Base-by-base conservation (phyloP, 1,140 invertebrate genomes). In the Ips nitidus region DNA sequence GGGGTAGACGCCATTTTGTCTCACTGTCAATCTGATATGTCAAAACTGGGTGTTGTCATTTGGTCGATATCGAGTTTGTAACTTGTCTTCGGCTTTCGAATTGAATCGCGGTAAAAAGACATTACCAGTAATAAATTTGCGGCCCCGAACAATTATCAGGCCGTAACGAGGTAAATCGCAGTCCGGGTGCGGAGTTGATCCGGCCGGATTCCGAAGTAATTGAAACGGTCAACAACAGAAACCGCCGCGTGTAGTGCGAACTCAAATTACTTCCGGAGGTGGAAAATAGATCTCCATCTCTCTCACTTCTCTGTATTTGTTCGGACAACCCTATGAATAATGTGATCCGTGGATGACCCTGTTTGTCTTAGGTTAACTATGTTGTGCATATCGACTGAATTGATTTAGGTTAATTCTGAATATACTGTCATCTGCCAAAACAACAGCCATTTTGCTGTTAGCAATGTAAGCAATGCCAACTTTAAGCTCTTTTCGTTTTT, bases 161-260 rank as follows among this genome's bases (percentile, higher is more conserved):
- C 53, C 53, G 57, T 66, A 66, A 66, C 65, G 65, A 66, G 65
- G 65, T 66, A 66, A 66, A 66, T 66, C 53, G 41, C 41, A 57
- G 45, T 66, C 65, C 65, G 65, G 65, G 55, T n/a, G 41, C 56
- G 8, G 65, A 58, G 43, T 52, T 66, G 38, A 59, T 58, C 56
- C 52, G 65, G 3, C 56, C 38, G 56, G 47, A 66, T 58, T 39
- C 65, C 65, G 42, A 41, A 59, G 55, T 66, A 66, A 66, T 66
- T 38, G 65, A 66, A 66, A 66, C 65, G 65, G 65, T 66, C 65
- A 66, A 66, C 65, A 66, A 66, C 65, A 66, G 65, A 66, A 41
- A 66, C 65, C 55, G 41, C 52, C 39, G 42, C 36, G 4, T 39
- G 53, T 40, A 45, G 39, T 41, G 62, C 40, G 38, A 64, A 64